These are phyloP conservation scores for Calameuta idolon DNA, from an alignment of 2,888 invertebrate species.

Conservation along the genomic window DNA sequence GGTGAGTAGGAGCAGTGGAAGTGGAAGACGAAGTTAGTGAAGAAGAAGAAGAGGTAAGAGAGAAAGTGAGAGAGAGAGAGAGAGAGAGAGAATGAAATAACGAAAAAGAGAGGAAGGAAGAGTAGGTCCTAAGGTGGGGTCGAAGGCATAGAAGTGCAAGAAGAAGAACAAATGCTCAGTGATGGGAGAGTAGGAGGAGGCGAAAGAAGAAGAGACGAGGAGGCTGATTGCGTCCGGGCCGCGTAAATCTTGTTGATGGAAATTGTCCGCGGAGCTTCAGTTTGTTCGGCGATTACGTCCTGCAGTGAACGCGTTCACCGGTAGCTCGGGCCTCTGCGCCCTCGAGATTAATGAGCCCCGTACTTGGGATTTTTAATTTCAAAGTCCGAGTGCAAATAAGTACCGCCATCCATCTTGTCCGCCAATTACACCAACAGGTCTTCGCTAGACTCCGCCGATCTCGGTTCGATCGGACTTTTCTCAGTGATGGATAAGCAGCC, in stretches of 20 bases:
- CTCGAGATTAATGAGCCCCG: conserved; percentile 61
- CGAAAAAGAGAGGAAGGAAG: not conserved
- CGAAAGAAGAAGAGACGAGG: conserved; percentile 6
- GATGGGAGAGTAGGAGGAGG: not conserved
- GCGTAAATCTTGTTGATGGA: conserved; percentile 63
- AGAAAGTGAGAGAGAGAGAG: conserved; percentile 15
- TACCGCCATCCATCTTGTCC: conserved; percentile 62
- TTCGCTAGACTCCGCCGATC: conserved; percentile 5
- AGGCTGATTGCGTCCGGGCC: conserved; percentile 58
- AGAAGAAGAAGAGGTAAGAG: conserved; percentile 9
- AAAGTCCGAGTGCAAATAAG: conserved; percentile 62
- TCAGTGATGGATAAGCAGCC: conserved; percentile 8
- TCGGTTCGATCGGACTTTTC: not conserved
- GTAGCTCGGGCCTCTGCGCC: conserved; percentile 39
- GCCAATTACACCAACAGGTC: conserved; percentile 57
- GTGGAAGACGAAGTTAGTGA: conserved; percentile 25
- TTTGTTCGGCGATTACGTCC: conserved; percentile 60
- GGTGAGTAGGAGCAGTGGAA: conserved; percentile 27
- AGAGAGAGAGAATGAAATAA: conserved; percentile 25
- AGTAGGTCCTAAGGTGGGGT: not conserved
- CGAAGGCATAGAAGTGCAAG: not conserved
- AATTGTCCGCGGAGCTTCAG: conserved; percentile 60
- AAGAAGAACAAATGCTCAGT: conserved; percentile 1
- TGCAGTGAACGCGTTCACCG: conserved; percentile 56
- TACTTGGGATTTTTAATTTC: conserved; percentile 63